phyloP scores from a whole-genome alignment of 2,797 vertebrate genomes.

The Micromesistius poutassou region DNA sequence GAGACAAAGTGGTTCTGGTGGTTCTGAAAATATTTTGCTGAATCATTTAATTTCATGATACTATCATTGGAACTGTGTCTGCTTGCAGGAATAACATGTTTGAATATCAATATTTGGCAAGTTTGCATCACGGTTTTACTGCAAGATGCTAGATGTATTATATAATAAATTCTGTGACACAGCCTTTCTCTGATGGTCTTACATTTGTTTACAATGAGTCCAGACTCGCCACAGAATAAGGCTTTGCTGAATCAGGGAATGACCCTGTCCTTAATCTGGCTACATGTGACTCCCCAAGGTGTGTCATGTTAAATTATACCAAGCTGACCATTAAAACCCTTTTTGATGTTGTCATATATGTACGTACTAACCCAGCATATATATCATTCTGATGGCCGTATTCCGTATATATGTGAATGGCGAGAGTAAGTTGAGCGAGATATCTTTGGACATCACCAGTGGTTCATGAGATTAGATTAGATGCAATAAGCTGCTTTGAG shows the following conservation, averaged over 20 bases:
- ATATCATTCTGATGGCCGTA: background rate
- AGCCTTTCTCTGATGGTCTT: background rate
- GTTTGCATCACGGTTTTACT: background rate
- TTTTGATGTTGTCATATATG: background rate
- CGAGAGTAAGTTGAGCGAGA: constrained; percentile 14
- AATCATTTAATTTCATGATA: background rate
- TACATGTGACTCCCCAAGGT: background rate
- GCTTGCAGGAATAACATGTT: background rate
- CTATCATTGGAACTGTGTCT: background rate
- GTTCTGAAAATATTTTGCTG: background rate
- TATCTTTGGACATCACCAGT: constrained; percentile 53
- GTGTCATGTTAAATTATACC: background rate
- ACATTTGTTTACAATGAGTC: background rate
- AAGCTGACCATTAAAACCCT: background rate
- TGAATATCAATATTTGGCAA: background rate
- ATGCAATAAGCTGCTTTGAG: constrained; percentile 83
- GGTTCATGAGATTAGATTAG: constrained; percentile 82
- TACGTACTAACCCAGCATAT: background rate
- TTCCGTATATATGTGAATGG: background rate
- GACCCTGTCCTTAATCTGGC: constrained; percentile 3
- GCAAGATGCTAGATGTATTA: background rate
- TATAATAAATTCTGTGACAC: background rate
- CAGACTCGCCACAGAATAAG: background rate
- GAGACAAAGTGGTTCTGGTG: no score
- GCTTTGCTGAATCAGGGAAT: background rate